These are phyloP conservation scores for Aeoliscus strigatus DNA, from an alignment of 2,797 vertebrate species.

Conservation along the genomic window DNA sequence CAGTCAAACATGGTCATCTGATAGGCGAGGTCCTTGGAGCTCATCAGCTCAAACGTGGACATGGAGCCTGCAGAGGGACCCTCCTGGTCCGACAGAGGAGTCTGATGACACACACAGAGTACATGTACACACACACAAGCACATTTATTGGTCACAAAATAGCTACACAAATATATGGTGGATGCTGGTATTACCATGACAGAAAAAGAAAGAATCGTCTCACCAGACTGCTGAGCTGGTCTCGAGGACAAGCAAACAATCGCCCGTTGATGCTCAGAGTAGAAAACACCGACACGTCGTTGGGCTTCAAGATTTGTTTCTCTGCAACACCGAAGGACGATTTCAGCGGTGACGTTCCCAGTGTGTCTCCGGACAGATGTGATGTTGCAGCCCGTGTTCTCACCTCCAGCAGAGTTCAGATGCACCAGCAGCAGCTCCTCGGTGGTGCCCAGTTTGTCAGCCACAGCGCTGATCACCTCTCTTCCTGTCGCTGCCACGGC, in stretches of 20 bases:
- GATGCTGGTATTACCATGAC: no score
- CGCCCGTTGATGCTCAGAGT: slow-evolving; percentile 96
- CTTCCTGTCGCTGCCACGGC: slow-evolving; percentile 85
- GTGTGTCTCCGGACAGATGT: no score
- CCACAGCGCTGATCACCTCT: slow-evolving; percentile 86
- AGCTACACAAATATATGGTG: no score
- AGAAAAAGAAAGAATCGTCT: slow-evolving; percentile 40
- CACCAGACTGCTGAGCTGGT: slow-evolving; percentile 86
- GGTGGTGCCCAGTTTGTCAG: slow-evolving; percentile 92
- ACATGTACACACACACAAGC: slow-evolving; percentile 2
- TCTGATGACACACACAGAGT: slow-evolving; percentile 58
- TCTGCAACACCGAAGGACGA: slow-evolving; percentile 67
- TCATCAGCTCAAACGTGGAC: no score
- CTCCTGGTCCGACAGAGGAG: slow-evolving; percentile 91
- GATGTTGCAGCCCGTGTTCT: no score
- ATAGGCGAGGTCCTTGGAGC: slow-evolving; percentile 89
- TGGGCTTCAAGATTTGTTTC: no score
- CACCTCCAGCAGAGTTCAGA: slow-evolving; percentile 97
- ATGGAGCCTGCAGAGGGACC: slow-evolving; percentile 92
- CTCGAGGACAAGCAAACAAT: slow-evolving; percentile 87
- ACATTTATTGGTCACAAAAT: no score
- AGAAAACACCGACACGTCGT: slow-evolving; percentile 94
- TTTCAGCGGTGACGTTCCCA: neutral
- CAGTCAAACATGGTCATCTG: slow-evolving; percentile 93
- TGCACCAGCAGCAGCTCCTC: slow-evolving; percentile 89